These are phyloP conservation scores for Crotalus tigris DNA, from an alignment of 2,113 vertebrate species.

Conservation along the genomic window DNA sequence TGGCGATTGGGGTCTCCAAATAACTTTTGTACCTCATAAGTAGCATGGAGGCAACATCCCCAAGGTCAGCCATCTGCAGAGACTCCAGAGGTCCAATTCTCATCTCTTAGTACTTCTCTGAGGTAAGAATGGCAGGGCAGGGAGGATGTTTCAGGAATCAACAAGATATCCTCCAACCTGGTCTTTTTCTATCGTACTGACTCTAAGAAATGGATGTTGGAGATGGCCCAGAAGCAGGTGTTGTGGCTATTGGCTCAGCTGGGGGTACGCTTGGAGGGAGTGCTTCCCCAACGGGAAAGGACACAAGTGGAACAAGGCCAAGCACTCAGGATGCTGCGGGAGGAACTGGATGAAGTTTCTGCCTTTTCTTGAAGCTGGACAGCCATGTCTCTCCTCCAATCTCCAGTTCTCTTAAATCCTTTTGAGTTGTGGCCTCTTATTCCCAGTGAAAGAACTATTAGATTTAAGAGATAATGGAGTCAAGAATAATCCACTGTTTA, in stretches of 20 bases:
- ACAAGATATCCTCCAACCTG: neutral
- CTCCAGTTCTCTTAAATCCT: neutral
- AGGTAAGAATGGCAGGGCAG: neutral
- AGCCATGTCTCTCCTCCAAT: neutral
- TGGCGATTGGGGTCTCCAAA: neutral
- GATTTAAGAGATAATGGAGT: neutral
- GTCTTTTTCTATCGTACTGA: neutral
- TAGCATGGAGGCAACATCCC: neutral
- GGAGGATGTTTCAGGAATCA: neutral
- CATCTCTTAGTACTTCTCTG: neutral
- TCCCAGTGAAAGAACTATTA: neutral
- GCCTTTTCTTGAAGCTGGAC: neutral
- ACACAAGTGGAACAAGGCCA: neutral
- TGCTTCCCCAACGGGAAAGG: neutral
- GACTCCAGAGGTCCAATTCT: neutral
- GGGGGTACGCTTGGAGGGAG: neutral
- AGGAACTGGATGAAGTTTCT: neutral
- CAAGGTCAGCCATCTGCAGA: accelerated
- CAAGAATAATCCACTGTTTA: neutral
- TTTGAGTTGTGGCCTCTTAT: neutral
- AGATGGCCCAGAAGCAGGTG: neutral
- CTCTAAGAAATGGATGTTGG: neutral
- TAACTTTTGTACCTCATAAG: neutral
- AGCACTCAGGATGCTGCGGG: neutral
- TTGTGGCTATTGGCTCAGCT: neutral